A percentile compares a stretch with the other conserved stretches of the same genome.
phyloP scores from a whole-genome alignment of 1,140 invertebrate genomes.

The Lordiphosa collinella region DNA sequence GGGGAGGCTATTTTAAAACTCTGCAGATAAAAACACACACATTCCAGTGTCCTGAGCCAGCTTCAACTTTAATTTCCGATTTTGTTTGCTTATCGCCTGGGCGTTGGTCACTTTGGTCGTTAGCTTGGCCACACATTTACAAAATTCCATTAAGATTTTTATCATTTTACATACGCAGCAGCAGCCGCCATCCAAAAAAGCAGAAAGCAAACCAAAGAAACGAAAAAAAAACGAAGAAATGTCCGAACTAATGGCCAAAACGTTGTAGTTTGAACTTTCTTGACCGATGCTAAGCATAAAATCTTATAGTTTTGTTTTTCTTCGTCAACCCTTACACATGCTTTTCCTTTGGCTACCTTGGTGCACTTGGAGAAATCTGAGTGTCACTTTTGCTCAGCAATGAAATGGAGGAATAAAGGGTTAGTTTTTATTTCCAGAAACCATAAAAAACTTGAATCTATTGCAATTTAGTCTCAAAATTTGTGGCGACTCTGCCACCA shows the following conservation, averaged over 20 bases:
- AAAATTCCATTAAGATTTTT: conserved; percentile 74
- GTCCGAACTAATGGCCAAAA: conserved; percentile 50
- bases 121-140: conserved; percentile 27
- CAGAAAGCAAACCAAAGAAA: too few species aligned
- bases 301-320: conserved; percentile 62
- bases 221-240: conserved; percentile 15
- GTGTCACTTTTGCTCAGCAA: too few species aligned
- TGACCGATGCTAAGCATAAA: conserved; percentile 61
- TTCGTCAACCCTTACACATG: conserved; percentile 36
- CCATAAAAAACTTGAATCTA: too few species aligned
- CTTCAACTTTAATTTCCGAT: conserved; percentile 76
- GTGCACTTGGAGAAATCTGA: not conserved
- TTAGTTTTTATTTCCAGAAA: too few species aligned
- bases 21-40: conserved; percentile 26
- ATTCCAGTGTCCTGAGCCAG: conserved; percentile 16
- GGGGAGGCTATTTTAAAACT: conserved; percentile 58
- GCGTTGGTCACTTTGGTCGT: conserved; percentile 50
- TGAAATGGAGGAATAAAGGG: too few species aligned
- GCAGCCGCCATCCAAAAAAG: conserved; percentile 11
- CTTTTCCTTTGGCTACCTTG: not conserved
- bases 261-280: conserved; percentile 53
- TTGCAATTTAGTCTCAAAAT: too few species aligned
- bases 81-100: conserved; percentile 62
- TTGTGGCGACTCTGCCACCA: too few species aligned
- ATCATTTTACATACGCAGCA: conserved; percentile 64